These are phyloP conservation scores for Reticulitermes speratus DNA, from an alignment of 1,140 invertebrate genomes.

Conservation along the genomic window DNA sequence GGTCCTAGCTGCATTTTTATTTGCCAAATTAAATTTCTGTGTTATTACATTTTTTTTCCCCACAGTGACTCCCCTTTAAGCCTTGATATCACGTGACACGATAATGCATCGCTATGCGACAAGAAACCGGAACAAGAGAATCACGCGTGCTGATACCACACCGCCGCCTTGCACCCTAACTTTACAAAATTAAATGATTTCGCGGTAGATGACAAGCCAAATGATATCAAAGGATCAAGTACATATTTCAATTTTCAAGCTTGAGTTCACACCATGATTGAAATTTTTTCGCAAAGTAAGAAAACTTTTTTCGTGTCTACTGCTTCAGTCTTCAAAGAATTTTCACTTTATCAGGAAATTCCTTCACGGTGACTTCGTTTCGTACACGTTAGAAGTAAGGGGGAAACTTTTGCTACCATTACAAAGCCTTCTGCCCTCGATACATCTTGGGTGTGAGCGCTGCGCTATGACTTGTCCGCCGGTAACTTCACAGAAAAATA, in stretches of 20 bases:
- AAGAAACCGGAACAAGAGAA: not conserved
- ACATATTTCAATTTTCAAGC: constrained; percentile 46
- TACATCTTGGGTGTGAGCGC: not conserved
- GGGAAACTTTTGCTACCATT: not conserved
- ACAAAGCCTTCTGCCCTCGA: not conserved
- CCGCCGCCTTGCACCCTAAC: constrained; percentile 29
- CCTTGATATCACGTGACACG: not conserved
- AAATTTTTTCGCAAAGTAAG: constrained; percentile 37
- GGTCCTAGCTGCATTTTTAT: constrained; percentile 31
- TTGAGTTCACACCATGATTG: constrained; percentile 44
- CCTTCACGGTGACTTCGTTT: not conserved
- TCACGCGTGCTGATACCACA: not conserved
- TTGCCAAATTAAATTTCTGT: constrained; percentile 45
- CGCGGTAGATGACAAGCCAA: constrained; percentile 42
- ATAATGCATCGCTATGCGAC: not conserved
- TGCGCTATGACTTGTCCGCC: not conserved
- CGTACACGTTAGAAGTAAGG: not conserved
- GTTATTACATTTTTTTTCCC: constrained; percentile 42
- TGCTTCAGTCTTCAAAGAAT: constrained; percentile 21
- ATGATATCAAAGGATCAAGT: constrained; percentile 45
- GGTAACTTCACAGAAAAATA: not conserved
- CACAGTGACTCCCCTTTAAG: constrained; percentile 26
- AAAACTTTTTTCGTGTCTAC: constrained; percentile 34
- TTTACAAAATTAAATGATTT: constrained; percentile 42
- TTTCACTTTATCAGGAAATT: constrained; percentile 33